phyloP scores from a whole-genome alignment of 2,113 vertebrate genomes.

The Girardinichthys multiradiatus region DNA sequence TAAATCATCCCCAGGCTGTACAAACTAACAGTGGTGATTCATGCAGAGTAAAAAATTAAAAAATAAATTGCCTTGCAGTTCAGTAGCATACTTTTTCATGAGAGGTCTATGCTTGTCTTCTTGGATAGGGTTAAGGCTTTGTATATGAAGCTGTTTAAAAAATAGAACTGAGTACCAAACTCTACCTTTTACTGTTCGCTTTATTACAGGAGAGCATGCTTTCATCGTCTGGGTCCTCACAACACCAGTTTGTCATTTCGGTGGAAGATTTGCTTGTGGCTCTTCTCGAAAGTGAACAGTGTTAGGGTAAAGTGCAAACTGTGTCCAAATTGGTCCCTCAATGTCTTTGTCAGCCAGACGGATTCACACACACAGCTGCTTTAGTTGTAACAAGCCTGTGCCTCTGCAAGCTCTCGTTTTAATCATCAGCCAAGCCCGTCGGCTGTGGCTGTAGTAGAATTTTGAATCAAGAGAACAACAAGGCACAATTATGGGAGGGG shows the following conservation, averaged over 20 bases:
- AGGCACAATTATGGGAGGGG: neutral
- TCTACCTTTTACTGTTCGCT: slow-evolving; percentile 12
- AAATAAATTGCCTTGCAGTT: slow-evolving; percentile 42
- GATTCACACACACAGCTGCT: slow-evolving; percentile 29
- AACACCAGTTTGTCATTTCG: slow-evolving; percentile 23
- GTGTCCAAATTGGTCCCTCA: slow-evolving; percentile 45
- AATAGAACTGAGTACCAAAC: slow-evolving; percentile 22
- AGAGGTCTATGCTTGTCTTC: slow-evolving; percentile 58
- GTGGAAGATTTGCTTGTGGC: slow-evolving; percentile 33
- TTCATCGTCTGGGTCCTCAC: slow-evolving; percentile 4
- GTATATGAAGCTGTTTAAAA: slow-evolving; percentile 35
- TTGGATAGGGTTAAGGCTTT: slow-evolving; percentile 23
- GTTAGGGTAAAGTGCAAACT: slow-evolving; percentile 29
- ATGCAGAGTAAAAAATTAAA: slow-evolving; percentile 16
- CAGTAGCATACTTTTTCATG: slow-evolving; percentile 32
- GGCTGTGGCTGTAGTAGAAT: slow-evolving; percentile 11
- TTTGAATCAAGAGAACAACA: slow-evolving; percentile 2
- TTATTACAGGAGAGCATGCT: slow-evolving; percentile 17
- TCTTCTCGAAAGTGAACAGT: slow-evolving; percentile 24
- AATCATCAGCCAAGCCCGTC: slow-evolving; percentile 21
- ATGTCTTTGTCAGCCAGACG: slow-evolving; percentile 23
- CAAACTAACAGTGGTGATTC: slow-evolving; percentile 35
- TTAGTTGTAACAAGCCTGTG: slow-evolving; percentile 19
- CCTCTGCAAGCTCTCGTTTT: slow-evolving; percentile 12
- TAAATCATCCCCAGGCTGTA: slow-evolving; percentile 61